Conservation (phyloP, 2,113 vertebrate genomes). For the Myrmecophaga tridactyla region DNA sequence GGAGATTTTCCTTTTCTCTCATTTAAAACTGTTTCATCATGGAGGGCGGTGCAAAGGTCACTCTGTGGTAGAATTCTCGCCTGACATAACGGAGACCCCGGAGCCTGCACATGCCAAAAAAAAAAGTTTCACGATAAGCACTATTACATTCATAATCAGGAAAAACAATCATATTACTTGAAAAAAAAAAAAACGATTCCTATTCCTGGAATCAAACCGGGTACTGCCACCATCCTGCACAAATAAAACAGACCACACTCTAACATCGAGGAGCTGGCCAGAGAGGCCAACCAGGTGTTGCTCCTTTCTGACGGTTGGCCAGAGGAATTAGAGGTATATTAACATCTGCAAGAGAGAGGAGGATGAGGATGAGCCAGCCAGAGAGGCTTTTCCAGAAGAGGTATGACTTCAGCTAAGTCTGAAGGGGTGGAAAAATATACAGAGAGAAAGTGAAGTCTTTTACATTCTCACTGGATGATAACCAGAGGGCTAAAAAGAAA, state of each 20-base stretch:
- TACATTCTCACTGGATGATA: not conserved
- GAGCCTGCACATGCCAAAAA: too few species aligned
- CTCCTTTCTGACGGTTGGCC: not conserved
- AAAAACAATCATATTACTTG: not conserved
- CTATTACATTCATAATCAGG: not conserved
- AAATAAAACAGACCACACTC: not conserved
- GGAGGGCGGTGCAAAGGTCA: too few species aligned
- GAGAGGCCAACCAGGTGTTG: accelerated
- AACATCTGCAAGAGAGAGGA: too few species aligned
- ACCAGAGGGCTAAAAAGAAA: not conserved
- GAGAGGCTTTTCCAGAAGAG: not conserved
- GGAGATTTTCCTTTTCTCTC: not conserved
- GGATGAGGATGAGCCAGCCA: not conserved
- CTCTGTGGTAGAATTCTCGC: too few species aligned
- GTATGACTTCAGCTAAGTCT: not conserved
- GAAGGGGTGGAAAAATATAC: not conserved
- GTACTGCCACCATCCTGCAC: not conserved
- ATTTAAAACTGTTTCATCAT: not conserved
- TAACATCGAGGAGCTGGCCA: not conserved
- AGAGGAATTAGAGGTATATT: not conserved
- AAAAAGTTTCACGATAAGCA: not conserved
- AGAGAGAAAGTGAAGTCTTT: not conserved
- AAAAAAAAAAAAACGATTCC: not conserved
- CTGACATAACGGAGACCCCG: too few species aligned
- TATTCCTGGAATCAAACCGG: not conserved